A percentile compares a stretch with the other conserved stretches of the same genome.
Conservation (phyloP, 2,113 vertebrate genomes). For the Emydocephalus ijimae region DNA sequence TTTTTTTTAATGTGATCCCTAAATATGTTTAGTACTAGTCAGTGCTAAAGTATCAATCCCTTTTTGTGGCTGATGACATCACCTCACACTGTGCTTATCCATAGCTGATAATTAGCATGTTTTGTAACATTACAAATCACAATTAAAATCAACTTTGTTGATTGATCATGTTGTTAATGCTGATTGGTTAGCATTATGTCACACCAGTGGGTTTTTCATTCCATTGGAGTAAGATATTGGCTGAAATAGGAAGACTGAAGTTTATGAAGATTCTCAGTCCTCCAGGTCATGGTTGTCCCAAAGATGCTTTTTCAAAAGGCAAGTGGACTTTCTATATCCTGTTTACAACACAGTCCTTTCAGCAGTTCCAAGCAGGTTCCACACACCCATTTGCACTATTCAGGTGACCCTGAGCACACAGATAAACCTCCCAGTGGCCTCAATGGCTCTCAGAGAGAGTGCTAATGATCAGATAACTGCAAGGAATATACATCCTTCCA, state of each 20-base stretch:
- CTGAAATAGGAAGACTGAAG: background rate
- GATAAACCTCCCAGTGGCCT: too few species aligned
- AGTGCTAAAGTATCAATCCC: too few species aligned
- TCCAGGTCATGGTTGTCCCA: background rate
- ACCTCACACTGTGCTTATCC: too few species aligned
- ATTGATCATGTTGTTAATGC: conserved; percentile 4
- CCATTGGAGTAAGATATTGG: conserved; percentile 52
- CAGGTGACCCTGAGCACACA: too few species aligned
- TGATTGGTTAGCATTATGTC: background rate
- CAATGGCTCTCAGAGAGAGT: too few species aligned
- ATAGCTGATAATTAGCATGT: background rate
- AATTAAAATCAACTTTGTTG: background rate
- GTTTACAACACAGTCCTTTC: too few species aligned
- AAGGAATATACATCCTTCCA: too few species aligned
- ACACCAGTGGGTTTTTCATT: conserved; percentile 21
- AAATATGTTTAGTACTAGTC: background rate
- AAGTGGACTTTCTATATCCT: background rate
- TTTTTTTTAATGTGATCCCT: background rate
- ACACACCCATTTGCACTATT: too few species aligned
- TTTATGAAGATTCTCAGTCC: background rate
- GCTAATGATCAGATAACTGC: too few species aligned
- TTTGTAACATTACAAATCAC: background rate
- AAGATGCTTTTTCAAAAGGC: background rate
- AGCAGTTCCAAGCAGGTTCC: too few species aligned
- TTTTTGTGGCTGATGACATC: too few species aligned